Evolutionary conservation across 2,888 invertebrate genomes (phyloP).

Genomic region (Seira sanloemensis): DNA sequence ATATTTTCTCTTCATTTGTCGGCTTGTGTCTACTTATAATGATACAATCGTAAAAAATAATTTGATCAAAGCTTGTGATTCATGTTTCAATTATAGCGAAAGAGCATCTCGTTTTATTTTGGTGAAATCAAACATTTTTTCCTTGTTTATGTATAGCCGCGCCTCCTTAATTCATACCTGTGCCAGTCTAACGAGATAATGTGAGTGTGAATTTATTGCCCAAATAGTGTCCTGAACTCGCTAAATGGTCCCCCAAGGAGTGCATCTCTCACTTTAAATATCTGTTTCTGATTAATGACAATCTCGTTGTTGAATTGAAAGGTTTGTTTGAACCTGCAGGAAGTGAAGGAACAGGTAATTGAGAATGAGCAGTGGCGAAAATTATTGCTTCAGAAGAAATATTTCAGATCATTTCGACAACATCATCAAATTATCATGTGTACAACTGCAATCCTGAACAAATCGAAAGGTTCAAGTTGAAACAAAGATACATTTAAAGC

Average conservation of each 20-base stretch:
- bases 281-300: constrained; percentile 29
- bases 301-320: neutral
- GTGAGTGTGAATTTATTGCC: constrained; percentile 40
- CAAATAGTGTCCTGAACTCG: neutral
- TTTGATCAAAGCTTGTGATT: too few relatives aligned
- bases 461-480: too few relatives aligned
- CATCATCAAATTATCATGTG: neutral
- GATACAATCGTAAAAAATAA: too few relatives aligned
- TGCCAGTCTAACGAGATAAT: too few relatives aligned
- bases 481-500: too few relatives aligned
- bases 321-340: neutral
- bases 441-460: too few relatives aligned
- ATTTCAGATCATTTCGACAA: constrained; percentile 1
- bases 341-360: neutral
- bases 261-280: constrained; percentile 3
- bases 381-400: constrained; percentile 21
- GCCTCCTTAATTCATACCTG: too few relatives aligned
- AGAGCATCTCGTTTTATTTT: neutral
- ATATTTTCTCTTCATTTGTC: too few relatives aligned
- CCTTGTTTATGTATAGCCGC: too few relatives aligned
- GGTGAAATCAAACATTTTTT: neutral
- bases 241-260: too few relatives aligned
- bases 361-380: constrained; percentile 29
- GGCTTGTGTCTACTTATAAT: too few relatives aligned
- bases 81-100: too few relatives aligned